Conservation (phyloP, 2,888 invertebrate genomes). For the Reticulitermes lucifugus region DNA sequence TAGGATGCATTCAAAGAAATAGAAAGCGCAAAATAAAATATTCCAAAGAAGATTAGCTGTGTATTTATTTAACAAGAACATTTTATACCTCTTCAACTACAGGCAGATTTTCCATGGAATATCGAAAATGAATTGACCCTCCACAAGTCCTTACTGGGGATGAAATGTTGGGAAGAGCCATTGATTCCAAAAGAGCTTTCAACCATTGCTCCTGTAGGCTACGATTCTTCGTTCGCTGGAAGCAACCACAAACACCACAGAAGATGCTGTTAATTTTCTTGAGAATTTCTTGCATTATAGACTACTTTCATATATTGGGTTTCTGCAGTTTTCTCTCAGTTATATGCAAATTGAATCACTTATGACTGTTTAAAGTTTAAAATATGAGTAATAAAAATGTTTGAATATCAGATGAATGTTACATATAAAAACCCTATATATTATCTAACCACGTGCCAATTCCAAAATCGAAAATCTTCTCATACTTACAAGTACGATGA, state of each 20-base stretch:
- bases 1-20: not conserved
- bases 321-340: too few species aligned
- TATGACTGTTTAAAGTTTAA: too few species aligned
- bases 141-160: slow-evolving; percentile 21
- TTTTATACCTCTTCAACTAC: slow-evolving; percentile 40
- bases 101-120: slow-evolving; percentile 61
- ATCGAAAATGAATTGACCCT: slow-evolving; percentile 59
- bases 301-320: too few species aligned
- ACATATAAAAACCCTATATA: too few species aligned
- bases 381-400: too few species aligned
- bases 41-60: too few species aligned
- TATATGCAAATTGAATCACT: too few species aligned
- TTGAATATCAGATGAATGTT: too few species aligned
- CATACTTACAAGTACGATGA: slow-evolving; percentile 63
- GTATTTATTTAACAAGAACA: not conserved
- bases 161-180: slow-evolving; percentile 57
- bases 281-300: too few species aligned
- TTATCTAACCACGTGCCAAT: too few species aligned
- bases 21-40: not conserved
- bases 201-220: slow-evolving; percentile 67
- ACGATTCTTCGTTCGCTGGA: slow-evolving; percentile 65
- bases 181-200: slow-evolving; percentile 64
- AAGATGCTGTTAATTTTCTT: too few species aligned
- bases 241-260: slow-evolving; percentile 34
- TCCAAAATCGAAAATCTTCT: too few species aligned